phyloP scores from a whole-genome alignment of 1,140 invertebrate genomes.

The Nasonia giraulti region DNA sequence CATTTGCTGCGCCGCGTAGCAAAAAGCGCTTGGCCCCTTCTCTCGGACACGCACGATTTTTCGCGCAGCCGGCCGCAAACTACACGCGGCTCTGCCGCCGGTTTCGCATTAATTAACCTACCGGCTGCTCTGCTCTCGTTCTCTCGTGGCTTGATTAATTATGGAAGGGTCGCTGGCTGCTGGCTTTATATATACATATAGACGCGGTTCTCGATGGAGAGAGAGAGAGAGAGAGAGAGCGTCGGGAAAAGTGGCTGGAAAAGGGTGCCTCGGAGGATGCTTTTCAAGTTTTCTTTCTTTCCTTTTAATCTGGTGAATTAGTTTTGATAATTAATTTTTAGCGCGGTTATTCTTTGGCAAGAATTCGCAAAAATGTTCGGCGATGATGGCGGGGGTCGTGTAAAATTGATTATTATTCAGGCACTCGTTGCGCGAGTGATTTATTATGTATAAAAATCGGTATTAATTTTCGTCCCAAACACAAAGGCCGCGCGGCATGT shows the following conservation, averaged over 20 bases:
- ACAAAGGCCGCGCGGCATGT: no score
- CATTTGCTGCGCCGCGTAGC: neutral
- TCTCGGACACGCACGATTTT: constrained; percentile 1
- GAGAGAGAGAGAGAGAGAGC: no score
- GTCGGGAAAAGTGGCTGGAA: no score
- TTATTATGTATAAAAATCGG: no score
- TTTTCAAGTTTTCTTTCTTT: neutral
- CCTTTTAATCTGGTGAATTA: neutral
- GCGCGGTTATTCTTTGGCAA: no score
- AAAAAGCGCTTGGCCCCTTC: constrained; percentile 2
- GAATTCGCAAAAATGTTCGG: no score
- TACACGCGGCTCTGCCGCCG: neutral
- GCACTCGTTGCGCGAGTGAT: no score
- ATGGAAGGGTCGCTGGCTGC: neutral
- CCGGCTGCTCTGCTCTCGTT: neutral
- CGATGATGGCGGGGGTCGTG: no score
- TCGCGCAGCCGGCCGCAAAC: neutral
- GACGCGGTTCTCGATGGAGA: neutral
- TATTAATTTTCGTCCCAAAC: no score
- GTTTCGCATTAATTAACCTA: constrained; percentile 28
- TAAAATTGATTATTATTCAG: no score
- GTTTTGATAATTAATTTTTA: no score
- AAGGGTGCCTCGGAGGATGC: neutral
- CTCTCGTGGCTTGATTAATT: constrained; percentile 29
- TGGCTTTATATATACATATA: neutral